Evolutionary conservation across 2,888 invertebrate species (phyloP).

Genomic region (Ametastegia equiseti): DNA sequence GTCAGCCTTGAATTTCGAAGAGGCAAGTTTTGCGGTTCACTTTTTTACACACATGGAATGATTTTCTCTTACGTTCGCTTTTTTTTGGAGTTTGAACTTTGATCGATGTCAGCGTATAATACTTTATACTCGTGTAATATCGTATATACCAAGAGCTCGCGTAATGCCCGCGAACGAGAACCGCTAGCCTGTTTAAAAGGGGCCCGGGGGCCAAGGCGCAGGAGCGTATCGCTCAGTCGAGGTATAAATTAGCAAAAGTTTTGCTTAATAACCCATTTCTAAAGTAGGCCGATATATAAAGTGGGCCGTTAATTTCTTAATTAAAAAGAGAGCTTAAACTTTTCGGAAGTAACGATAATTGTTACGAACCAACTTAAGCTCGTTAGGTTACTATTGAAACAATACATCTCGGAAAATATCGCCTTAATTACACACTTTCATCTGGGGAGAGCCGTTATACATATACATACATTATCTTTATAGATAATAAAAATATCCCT

Average conservation of each 20-base stretch:
- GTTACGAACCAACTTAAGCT: conserved; percentile 74
- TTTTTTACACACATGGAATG: no score
- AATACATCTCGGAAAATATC: conserved; percentile 66
- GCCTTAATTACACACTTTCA: conserved; percentile 23
- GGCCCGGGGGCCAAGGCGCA: neutral
- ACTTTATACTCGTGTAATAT: no score
- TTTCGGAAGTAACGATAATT: conserved; percentile 71
- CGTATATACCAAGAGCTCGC: neutral
- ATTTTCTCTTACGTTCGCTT: no score
- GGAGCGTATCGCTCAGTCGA: conserved; percentile 10
- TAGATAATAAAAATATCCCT: no score
- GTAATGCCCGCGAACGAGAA: neutral
- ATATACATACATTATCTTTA: neutral
- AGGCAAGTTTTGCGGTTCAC: conserved; percentile 60
- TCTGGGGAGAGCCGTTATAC: neutral
- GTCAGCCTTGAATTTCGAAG: conserved; percentile 63
- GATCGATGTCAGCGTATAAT: neutral
- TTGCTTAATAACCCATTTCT: conserved; percentile 45
- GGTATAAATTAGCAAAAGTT: conserved; percentile 37
- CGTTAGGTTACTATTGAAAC: conserved; percentile 71
- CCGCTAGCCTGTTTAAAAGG: no score
- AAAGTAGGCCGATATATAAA: conserved; percentile 43
- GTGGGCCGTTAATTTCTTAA: conserved; percentile 69
- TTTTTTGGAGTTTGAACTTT: no score
- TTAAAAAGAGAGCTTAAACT: conserved; percentile 73